These are phyloP conservation scores for Hydrolagus affinis DNA, from an alignment of 2,113 vertebrate genomes.

Conservation along the genomic window DNA sequence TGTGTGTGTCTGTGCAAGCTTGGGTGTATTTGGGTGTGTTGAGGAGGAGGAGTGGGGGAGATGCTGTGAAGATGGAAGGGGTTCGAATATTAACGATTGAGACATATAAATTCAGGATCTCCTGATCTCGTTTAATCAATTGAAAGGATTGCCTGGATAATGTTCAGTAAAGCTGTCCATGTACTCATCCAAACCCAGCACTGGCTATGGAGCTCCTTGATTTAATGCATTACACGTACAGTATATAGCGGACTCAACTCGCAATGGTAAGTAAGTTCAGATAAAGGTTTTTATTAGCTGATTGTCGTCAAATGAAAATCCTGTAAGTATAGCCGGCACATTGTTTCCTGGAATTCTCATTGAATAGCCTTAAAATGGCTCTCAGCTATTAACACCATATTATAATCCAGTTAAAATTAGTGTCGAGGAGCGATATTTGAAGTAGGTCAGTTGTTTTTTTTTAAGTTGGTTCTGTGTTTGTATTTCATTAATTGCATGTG, in stretches of 20 bases:
- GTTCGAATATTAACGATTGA: too few species aligned
- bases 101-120: neutral
- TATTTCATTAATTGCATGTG: neutral
- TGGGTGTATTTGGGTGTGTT: too few species aligned
- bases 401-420: neutral
- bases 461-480: neutral
- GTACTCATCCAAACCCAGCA: neutral
- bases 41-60: too few species aligned
- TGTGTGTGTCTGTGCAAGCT: too few species aligned
- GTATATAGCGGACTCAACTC: neutral
- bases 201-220: neutral
- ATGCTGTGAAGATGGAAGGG: too few species aligned
- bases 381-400: neutral
- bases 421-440: neutral
- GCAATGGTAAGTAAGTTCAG: neutral
- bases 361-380: neutral
- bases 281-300: neutral
- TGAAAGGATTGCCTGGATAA: neutral
- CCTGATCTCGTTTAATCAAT: neutral
- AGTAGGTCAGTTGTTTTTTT: neutral
- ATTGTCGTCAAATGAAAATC: neutral
- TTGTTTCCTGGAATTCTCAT: neutral
- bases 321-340: neutral
- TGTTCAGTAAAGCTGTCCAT: neutral
- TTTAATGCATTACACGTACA: neutral